Percentiles rank a stretch among this genome's conserved stretches.
Conservation (phyloP, 2,888 invertebrate genomes). For the Ptychoptera albimana region DNA sequence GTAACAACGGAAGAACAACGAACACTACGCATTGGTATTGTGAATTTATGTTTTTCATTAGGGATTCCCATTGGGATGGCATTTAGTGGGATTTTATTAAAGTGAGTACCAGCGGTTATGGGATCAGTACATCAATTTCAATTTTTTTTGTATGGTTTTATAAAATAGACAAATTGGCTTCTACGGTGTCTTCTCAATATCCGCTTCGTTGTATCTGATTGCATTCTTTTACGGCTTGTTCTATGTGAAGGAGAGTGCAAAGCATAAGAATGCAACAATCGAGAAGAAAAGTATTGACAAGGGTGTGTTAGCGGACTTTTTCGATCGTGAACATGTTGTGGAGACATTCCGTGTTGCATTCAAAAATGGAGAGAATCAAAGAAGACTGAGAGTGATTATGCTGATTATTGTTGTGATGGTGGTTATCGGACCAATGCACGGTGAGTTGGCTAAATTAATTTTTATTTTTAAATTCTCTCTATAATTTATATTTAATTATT, state of each 20-base stretch:
- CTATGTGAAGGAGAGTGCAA: conserved; percentile 45
- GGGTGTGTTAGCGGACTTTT: conserved; percentile 41
- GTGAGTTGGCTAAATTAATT: conserved; percentile 40
- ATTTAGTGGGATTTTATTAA: conserved; percentile 61
- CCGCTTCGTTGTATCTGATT: conserved; percentile 55
- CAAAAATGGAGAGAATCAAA: conserved; percentile 56
- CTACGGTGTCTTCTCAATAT: conserved; percentile 67
- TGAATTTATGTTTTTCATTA: conserved; percentile 76
- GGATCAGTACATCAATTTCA: no score
- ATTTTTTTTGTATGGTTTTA: no score
- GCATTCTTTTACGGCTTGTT: conserved; percentile 59
- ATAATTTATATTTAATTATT: not conserved
- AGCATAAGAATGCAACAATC: conserved; percentile 14
- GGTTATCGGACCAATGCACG: conserved; percentile 72
- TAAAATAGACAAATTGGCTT: conserved; percentile 54
- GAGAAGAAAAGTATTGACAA: conserved; percentile 10
- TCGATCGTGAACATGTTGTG: conserved; percentile 56
- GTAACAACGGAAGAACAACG: conserved; percentile 70
- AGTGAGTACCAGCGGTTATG: no score
- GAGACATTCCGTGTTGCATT: conserved; percentile 69
- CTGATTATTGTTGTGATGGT: conserved; percentile 70
- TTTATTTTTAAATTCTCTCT: not conserved
- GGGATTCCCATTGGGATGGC: conserved; percentile 84
- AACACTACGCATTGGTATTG: conserved; percentile 71
- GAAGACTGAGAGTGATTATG: conserved; percentile 56